phyloP scores from a whole-genome alignment of 2,888 invertebrate genomes.

The Lathronympha strigana region DNA sequence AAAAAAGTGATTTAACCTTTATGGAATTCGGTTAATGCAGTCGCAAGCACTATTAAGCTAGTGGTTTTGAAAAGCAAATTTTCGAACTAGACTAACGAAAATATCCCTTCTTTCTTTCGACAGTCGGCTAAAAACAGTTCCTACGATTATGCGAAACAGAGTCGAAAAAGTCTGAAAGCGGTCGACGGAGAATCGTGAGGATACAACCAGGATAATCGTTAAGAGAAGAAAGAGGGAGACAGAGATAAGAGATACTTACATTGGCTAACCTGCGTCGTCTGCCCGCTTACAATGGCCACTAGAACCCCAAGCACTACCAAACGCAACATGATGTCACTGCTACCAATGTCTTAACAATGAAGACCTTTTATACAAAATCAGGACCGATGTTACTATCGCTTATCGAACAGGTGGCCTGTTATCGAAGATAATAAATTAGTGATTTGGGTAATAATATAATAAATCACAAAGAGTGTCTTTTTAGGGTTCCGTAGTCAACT shows the following conservation, averaged over 20 bases:
- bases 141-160: too few species aligned
- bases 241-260: constrained; percentile 21
- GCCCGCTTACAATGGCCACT: constrained; percentile 14
- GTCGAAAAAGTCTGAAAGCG: too few species aligned
- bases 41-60: too few species aligned
- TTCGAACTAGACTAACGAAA: too few species aligned
- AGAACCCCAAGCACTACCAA: constrained; percentile 14
- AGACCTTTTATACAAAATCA: background rate
- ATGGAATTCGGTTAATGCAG: too few species aligned
- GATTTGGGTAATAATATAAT: background rate
- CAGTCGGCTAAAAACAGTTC: too few species aligned
- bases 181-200: too few species aligned
- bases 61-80: too few species aligned
- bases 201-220: too few species aligned
- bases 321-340: background rate
- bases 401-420: constrained; percentile 29
- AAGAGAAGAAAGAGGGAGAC: background rate
- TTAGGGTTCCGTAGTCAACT: too few species aligned
- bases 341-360: background rate
- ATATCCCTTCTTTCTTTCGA: too few species aligned
- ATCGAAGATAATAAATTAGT: constrained; percentile 21
- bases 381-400: background rate
- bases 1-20: too few species aligned
- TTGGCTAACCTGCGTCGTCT: constrained; percentile 31
- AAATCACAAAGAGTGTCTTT: background rate